Evolutionary conservation across 2,888 invertebrate genomes (phyloP).

Genomic region (Serripes groenlandicus): DNA sequence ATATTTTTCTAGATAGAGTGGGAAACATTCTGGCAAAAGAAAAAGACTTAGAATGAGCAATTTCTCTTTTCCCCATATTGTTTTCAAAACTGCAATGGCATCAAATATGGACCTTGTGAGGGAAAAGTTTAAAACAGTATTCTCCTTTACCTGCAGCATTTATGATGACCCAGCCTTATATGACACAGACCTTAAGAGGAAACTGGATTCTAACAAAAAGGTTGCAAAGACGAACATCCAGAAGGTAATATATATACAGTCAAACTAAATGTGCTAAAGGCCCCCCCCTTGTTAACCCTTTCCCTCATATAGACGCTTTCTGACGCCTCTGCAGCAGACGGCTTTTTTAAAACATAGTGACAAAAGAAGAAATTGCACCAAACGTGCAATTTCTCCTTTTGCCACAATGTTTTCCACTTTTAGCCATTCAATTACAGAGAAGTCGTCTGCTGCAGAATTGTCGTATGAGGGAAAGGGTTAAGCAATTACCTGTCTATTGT

Average conservation of each 20-base stretch:
- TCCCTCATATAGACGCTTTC: background rate
- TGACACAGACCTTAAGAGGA: constrained; percentile 88
- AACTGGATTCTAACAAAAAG: constrained; percentile 89
- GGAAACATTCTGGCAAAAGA: background rate
- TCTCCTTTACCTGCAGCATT: constrained; percentile 25
- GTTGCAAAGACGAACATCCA: constrained; percentile 77
- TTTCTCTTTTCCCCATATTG: background rate
- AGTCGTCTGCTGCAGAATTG: too few relatives aligned
- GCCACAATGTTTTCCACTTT: too few relatives aligned
- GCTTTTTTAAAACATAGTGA: too few relatives aligned
- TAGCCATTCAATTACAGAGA: too few relatives aligned
- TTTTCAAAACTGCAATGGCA: background rate
- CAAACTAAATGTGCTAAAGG: background rate
- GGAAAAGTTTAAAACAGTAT: background rate
- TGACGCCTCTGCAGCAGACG: too few relatives aligned
- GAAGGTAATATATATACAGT: constrained; percentile 68
- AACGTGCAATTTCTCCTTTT: too few relatives aligned
- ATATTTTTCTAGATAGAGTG: too few relatives aligned
- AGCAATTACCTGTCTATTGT: too few relatives aligned
- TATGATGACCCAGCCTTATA: constrained; percentile 89
- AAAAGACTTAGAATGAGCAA: background rate
- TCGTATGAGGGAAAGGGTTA: too few relatives aligned
- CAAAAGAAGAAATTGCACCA: too few relatives aligned
- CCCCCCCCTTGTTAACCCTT: background rate
- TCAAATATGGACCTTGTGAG: background rate